These are phyloP conservation scores for Epizoanthus rinbou DNA, from an alignment of 92 coral and sea anemone genomes.

Conservation along the genomic window DNA sequence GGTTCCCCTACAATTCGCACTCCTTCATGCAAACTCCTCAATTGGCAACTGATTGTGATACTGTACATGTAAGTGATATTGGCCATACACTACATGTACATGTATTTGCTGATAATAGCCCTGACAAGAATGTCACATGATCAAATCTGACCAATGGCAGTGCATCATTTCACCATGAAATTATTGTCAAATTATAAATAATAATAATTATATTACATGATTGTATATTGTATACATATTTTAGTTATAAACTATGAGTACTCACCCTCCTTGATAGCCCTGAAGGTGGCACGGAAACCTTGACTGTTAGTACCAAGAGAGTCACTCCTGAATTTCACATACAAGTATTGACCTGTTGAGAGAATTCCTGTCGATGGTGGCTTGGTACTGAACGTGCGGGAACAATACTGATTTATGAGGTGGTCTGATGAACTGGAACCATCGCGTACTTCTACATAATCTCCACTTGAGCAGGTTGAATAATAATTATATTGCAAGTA, in stretches of 20 bases:
- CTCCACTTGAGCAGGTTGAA: neutral
- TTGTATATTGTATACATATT: neutral
- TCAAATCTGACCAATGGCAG: too few relatives aligned
- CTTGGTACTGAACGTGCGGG: neutral
- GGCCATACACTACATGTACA: too few relatives aligned
- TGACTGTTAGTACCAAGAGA: neutral
- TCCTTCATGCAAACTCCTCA: too few relatives aligned
- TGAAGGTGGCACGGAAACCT: constrained; percentile 1
- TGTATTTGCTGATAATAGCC: too few relatives aligned
- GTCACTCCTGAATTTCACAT: neutral
- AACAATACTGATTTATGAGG: neutral
- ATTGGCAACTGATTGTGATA: too few relatives aligned
- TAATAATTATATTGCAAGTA: neutral
- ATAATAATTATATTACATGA: too few relatives aligned
- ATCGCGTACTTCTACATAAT: neutral
- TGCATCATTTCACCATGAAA: too few relatives aligned
- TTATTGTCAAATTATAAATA: too few relatives aligned
- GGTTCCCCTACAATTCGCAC: too few relatives aligned
- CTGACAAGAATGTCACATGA: too few relatives aligned
- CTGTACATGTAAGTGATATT: too few relatives aligned
- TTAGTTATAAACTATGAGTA: neutral
- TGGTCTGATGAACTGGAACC: neutral
- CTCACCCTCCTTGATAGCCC: neutral
- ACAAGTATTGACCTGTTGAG: neutral
- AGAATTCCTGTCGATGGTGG: neutral